phyloP scores from a whole-genome alignment of 2,888 invertebrate species.

The Ypsolopha scabrella region DNA sequence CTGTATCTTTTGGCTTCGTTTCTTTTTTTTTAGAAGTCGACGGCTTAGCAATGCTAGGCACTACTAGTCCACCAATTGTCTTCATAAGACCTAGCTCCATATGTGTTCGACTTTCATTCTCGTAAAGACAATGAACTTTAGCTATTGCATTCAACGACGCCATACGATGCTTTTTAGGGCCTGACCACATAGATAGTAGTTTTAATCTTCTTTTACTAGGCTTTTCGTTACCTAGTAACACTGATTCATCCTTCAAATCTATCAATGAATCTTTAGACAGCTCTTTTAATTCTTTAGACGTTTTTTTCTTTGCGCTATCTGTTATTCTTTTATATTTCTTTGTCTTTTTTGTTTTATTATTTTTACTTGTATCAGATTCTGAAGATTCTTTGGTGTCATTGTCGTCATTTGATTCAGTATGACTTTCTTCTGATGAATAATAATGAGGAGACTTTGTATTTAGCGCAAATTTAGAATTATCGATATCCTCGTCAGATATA shows the following conservation, averaged over 20 bases:
- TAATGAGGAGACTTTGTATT: conserved; percentile 41
- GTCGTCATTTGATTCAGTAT: conserved; percentile 58
- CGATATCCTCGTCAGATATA: conserved; percentile 52
- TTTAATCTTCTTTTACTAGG: conserved; percentile 68
- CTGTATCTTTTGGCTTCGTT: conserved; percentile 42
- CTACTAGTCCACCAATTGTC: conserved; percentile 51
- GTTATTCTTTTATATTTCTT: conserved; percentile 56
- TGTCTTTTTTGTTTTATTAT: conserved; percentile 39
- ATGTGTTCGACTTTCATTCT: conserved; percentile 85
- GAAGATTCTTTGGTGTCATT: conserved; percentile 56
- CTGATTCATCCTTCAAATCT: conserved; percentile 50
- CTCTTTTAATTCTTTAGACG: conserved; percentile 56
- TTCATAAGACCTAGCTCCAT: conserved; percentile 71
- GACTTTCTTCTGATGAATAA: conserved; percentile 55
- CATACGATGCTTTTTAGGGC: conserved; percentile 86
- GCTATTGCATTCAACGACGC: conserved; percentile 91
- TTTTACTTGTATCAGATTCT: conserved; percentile 43
- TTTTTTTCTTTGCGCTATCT: conserved; percentile 42
- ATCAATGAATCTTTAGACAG: conserved; percentile 56
- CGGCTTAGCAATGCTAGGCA: conserved; percentile 66
- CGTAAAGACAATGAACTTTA: conserved; percentile 91
- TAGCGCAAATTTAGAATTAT: conserved; percentile 51
- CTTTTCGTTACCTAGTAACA: conserved; percentile 44
- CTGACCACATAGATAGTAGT: conserved; percentile 78
- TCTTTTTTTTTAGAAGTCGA: conserved; percentile 52